Evolutionary conservation across 2,888 invertebrate genomes (phyloP).

Genomic region (Blastobasis adustella): DNA sequence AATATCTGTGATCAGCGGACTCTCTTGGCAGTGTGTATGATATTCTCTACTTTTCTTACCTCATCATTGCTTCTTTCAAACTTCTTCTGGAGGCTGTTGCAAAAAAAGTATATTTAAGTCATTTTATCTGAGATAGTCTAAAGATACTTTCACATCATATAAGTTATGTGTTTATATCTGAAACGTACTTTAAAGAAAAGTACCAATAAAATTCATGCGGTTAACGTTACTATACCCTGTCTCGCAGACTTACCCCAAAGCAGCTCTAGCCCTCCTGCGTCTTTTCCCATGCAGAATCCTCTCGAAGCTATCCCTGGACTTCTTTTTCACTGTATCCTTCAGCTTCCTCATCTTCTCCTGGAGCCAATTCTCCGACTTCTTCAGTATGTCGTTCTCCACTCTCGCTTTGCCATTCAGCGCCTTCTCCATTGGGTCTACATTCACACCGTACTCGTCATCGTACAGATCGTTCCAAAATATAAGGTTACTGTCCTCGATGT

Average conservation of each 20-base stretch:
- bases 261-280: not conserved
- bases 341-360: conserved; percentile 38
- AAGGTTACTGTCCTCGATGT: conserved; percentile 27
- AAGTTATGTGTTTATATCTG: too few relatives aligned
- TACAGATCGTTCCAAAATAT: conserved; percentile 60
- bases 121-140: too few relatives aligned
- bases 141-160: too few relatives aligned
- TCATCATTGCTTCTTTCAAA: too few relatives aligned
- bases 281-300: not conserved
- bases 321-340: conserved; percentile 22
- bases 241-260: not conserved
- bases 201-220: too few relatives aligned
- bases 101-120: too few relatives aligned
- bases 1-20: too few relatives aligned
- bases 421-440: conserved; percentile 31
- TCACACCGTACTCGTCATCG: conserved; percentile 55
- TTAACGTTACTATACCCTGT: too few relatives aligned
- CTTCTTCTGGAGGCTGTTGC: too few relatives aligned
- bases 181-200: too few relatives aligned
- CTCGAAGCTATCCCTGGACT: not conserved
- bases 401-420: conserved; percentile 24
- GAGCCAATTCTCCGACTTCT: conserved; percentile 43
- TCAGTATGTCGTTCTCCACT: conserved; percentile 22
- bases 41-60: too few relatives aligned
- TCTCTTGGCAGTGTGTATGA: too few relatives aligned